Base-by-base conservation (phyloP, 2,113 vertebrate genomes). In the Turdus rufiventris region DNA sequence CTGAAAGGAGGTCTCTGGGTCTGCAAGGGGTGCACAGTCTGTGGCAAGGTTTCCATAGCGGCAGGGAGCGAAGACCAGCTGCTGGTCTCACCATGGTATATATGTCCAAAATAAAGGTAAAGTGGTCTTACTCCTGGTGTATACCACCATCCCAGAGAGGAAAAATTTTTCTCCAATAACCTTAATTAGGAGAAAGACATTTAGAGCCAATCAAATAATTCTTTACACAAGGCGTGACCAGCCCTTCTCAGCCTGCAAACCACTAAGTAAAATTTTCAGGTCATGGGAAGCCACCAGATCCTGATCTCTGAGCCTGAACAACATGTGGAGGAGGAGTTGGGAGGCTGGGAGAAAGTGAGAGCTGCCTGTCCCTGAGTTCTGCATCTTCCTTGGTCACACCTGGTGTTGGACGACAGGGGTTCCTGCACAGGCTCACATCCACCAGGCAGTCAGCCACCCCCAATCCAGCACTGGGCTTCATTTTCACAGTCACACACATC, bases 331-430 rank as follows among this genome's bases (percentile, higher is more conserved):
- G 36, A 89, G 38, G 47, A 85, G 38, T 29, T 71, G 74, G 48
- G 43, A 82, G 43, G 53, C 57, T n/a, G n/a, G n/a, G n/a, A 82
- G 40, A 72, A 54, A 34, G 13, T 28, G 36, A 72, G 56, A 66
- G 48, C 34, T 29, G 24, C 47, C 25, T 26, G 19, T 42, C 33
- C 14, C n/a, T 8, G 48, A 78, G 43, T 43, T 62, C 70, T 43
- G 54, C 75, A 65, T 61, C 66, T 79, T 20, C 34, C 20, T 13
- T 17, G 31, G 8, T 66, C 3, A 0, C 0, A 0, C 16, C 1
- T 6, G 45, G 40, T 56, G 48, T 70, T 28, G 18, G 53, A 54
- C 23, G 26, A 21, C 34, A 20, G 36, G 31, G 29, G 7, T 6
- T 79, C 51, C 76, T 15, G 28, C 21, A 9, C 17, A 45, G 65